These are phyloP conservation scores for Rhadina sibilatrix DNA, from an alignment of 2,113 vertebrate species.

Conservation along the genomic window DNA sequence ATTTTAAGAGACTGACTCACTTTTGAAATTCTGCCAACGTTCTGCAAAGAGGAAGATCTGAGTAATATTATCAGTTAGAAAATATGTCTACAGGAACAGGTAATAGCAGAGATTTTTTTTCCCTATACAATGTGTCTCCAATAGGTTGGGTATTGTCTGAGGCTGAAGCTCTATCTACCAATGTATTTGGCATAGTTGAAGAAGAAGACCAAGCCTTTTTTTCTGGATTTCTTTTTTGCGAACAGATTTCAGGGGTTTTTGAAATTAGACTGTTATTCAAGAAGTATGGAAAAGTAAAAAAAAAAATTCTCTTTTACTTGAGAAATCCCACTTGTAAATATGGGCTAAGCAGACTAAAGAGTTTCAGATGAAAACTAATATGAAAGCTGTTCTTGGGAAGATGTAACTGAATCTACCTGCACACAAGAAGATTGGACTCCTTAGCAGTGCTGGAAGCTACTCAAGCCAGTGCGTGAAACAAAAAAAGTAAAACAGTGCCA, in stretches of 20 bases:
- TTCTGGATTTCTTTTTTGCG: background rate
- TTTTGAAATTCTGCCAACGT: constrained; percentile 49
- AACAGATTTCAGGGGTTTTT: accelerated
- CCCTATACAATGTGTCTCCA: background rate
- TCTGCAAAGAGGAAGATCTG: constrained; percentile 44
- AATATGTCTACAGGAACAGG: background rate
- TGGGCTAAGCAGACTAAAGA: background rate
- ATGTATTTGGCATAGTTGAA: background rate
- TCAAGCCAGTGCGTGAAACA: background rate
- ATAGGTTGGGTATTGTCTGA: background rate
- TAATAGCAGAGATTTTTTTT: background rate
- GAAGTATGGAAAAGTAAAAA: background rate
- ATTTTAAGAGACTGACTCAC: constrained; percentile 61
- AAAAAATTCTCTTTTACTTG: background rate
- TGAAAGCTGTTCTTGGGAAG: background rate
- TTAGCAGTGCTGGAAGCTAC: background rate
- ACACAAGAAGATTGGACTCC: background rate
- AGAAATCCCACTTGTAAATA: background rate
- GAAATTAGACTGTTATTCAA: background rate
- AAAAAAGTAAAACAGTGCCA: background rate
- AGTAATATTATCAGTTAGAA: constrained; percentile 34
- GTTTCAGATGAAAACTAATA: background rate
- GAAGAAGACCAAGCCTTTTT: background rate
- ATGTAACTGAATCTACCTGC: background rate
- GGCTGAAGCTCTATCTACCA: background rate